These are phyloP conservation scores for Antheraea pernyi DNA, from an alignment of 1,140 invertebrate species.

Conservation along the genomic window DNA sequence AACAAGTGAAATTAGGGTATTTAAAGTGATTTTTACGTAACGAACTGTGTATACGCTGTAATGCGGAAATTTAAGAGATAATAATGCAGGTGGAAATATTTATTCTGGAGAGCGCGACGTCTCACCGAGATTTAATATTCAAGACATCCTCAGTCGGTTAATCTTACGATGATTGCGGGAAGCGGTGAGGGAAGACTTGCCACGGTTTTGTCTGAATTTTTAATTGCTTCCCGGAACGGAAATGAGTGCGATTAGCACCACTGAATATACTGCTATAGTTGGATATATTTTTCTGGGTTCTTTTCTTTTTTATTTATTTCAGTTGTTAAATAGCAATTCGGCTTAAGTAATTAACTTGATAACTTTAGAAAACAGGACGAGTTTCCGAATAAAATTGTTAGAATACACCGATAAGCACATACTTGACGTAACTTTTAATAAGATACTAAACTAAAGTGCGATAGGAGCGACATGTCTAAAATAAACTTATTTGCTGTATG, in stretches of 20 bases:
- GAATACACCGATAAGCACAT: too few relatives aligned
- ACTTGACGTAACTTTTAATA: too few relatives aligned
- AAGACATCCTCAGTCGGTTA: conserved; percentile 1
- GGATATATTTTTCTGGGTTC: neutral
- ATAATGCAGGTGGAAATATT: neutral
- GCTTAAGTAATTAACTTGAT: too few relatives aligned
- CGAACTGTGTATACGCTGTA: neutral
- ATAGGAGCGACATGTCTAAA: too few relatives aligned
- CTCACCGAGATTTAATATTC: neutral
- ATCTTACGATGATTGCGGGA: conserved; percentile 1
- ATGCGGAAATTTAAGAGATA: neutral
- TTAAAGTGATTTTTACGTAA: neutral
- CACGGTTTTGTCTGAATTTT: neutral
- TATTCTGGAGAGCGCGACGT: neutral
- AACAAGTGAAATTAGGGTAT: too few relatives aligned
- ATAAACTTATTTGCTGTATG: too few relatives aligned
- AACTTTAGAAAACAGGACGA: too few relatives aligned
- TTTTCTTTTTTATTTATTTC: neutral
- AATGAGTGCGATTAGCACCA: neutral
- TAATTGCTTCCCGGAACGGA: neutral
- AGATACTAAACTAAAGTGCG: too few relatives aligned
- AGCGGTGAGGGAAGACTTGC: neutral
- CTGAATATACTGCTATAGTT: neutral
- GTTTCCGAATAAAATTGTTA: too few relatives aligned
- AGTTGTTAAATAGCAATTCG: neutral